Evolutionary conservation across 2,888 invertebrate genomes (phyloP).

Genomic region (Plemyria rubiginata): DNA sequence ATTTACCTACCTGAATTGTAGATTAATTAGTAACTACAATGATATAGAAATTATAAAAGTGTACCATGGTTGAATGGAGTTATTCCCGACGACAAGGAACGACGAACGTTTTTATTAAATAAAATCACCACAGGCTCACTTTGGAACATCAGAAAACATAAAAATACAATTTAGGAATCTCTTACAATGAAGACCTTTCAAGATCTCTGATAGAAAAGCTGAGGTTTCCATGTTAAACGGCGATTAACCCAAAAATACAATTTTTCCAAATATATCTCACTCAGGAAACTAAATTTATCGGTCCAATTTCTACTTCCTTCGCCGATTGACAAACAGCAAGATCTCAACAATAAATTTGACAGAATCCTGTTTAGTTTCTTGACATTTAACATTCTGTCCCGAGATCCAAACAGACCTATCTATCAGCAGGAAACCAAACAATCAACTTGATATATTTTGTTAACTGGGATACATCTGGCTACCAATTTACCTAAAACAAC

Average conservation of each 20-base stretch:
- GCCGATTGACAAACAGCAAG: slow-evolving; percentile 29
- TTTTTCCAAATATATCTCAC: slow-evolving; percentile 20
- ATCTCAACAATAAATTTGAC: slow-evolving; percentile 35
- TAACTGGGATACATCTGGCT: slow-evolving; percentile 69
- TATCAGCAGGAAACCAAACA: slow-evolving; percentile 72
- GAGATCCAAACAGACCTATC: slow-evolving; percentile 52
- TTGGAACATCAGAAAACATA: too few relatives aligned
- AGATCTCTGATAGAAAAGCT: slow-evolving; percentile 11
- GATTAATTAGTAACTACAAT: neutral
- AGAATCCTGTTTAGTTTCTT: slow-evolving; percentile 44
- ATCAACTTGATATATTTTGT: slow-evolving; percentile 73
- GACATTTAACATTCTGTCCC: slow-evolving; percentile 42
- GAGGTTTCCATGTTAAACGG: slow-evolving; percentile 23
- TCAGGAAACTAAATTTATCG: slow-evolving; percentile 32
- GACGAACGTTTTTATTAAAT: too few relatives aligned
- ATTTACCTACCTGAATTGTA: neutral
- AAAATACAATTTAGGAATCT: too few relatives aligned
- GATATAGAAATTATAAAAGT: too few relatives aligned
- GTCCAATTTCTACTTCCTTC: slow-evolving; percentile 27
- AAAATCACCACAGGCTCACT: too few relatives aligned
- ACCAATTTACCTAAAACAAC: slow-evolving; percentile 30
- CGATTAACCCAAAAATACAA: slow-evolving; percentile 24
- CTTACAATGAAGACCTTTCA: too few relatives aligned
- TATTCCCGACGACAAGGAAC: too few relatives aligned
- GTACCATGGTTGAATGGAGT: too few relatives aligned